A percentile compares a stretch with the other conserved stretches of the same genome.
phyloP scores from a whole-genome alignment of 2,113 vertebrate genomes.

The Trinectes maculatus region DNA sequence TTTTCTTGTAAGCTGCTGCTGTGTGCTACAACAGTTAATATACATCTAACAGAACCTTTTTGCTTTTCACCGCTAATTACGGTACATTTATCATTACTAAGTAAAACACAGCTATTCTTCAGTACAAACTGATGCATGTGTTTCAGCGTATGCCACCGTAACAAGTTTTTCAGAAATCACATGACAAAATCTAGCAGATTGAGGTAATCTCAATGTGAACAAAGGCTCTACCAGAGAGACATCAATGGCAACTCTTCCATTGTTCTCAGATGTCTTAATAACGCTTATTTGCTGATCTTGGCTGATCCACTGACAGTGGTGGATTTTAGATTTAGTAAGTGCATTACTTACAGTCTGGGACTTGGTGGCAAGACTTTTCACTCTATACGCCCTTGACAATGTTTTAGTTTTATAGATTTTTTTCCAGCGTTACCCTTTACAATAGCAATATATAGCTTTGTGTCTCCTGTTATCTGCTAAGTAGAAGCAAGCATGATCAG shows the following conservation, averaged over 20 bases:
- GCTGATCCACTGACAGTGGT: slow-evolving; percentile 18
- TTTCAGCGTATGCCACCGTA: no score
- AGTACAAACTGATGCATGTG: no score
- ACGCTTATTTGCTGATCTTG: slow-evolving; percentile 24
- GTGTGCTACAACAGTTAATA: background rate
- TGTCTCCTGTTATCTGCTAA: slow-evolving; percentile 6
- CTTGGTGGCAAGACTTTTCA: slow-evolving; percentile 22
- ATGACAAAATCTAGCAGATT: background rate
- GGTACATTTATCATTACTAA: background rate
- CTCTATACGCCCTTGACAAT: slow-evolving; percentile 35
- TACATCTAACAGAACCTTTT: background rate
- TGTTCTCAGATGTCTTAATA: slow-evolving; percentile 13
- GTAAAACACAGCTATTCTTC: no score
- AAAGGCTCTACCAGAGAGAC: slow-evolving; percentile 17
- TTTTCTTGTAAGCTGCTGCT: background rate
- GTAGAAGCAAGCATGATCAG: background rate
- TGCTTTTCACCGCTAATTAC: background rate
- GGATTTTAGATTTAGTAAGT: slow-evolving; percentile 28
- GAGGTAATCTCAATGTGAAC: slow-evolving; percentile 14
- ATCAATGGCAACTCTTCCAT: slow-evolving; percentile 3
- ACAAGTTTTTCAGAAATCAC: background rate
- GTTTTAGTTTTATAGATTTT: slow-evolving; percentile 26
- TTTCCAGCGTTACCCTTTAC: slow-evolving; percentile 14
- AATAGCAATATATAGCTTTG: slow-evolving; percentile 7
- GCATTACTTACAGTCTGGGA: slow-evolving; percentile 21